Evolutionary conservation across 2,113 vertebrate genomes (phyloP).

Genomic region (Coturnix japonica): DNA sequence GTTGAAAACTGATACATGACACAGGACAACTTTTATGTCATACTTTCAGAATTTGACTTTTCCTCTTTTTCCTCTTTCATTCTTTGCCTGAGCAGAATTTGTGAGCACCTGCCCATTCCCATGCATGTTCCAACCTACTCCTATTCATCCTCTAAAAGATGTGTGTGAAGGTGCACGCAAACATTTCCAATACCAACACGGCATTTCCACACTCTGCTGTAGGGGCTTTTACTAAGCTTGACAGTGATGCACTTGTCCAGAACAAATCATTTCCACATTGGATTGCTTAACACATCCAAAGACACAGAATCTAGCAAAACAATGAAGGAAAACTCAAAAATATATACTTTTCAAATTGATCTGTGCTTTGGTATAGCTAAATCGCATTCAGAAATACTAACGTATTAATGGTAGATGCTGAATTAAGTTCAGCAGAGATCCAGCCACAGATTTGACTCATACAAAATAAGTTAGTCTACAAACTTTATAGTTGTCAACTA

Average conservation of each 20-base stretch:
- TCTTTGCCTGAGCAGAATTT: not conserved
- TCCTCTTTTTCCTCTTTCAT: not conserved
- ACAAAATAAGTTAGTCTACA: not conserved
- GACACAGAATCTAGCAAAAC: not conserved
- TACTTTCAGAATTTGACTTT: not conserved
- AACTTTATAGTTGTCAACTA: not conserved
- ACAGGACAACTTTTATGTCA: not conserved
- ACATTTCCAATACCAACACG: not conserved
- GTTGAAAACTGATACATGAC: not conserved
- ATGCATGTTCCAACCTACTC: not conserved
- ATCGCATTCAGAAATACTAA: not conserved
- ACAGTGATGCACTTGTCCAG: not conserved
- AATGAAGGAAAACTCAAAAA: not conserved
- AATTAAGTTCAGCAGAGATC: not conserved
- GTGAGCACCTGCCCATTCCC: not conserved
- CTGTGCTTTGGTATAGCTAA: not conserved
- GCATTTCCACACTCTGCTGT: not conserved
- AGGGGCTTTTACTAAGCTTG: not conserved
- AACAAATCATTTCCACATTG: not conserved
- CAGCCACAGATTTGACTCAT: not conserved
- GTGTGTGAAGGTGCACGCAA: accelerated
- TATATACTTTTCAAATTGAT: not conserved
- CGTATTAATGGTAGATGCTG: not conserved
- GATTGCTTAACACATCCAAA: not conserved
- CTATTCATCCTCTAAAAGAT: not conserved